phyloP scores from a whole-genome alignment of 2,797 vertebrate species.

The Pogoniulus pusillus region DNA sequence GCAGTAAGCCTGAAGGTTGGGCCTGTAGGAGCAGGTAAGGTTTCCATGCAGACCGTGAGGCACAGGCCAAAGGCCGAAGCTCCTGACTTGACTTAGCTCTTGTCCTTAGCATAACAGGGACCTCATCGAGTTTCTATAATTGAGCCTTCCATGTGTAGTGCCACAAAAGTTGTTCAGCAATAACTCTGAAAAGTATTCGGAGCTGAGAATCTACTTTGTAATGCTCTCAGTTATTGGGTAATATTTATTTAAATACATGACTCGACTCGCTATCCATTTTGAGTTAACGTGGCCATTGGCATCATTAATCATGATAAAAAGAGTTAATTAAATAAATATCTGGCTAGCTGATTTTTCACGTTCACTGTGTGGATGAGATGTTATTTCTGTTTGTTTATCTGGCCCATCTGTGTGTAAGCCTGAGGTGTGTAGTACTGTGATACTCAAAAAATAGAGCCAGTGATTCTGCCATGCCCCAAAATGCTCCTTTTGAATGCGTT shows the following conservation, averaged over 20 bases:
- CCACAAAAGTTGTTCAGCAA: neutral
- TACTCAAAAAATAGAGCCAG: neutral
- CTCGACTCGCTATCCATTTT: conserved; percentile 41
- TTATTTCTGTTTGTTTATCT: neutral
- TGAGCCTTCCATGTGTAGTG: neutral
- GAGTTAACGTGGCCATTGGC: conserved; percentile 51
- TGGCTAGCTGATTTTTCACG: conserved; percentile 61
- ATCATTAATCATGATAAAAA: conserved; percentile 63
- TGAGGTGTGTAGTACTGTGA: neutral
- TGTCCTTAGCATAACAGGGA: neutral
- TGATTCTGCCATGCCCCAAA: neutral
- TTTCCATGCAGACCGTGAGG: rapidly evolving
- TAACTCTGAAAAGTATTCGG: neutral
- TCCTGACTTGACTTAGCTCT: neutral
- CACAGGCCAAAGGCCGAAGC: neutral
- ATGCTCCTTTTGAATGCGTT: neutral
- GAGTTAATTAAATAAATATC: conserved; percentile 53
- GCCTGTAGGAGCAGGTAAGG: rapidly evolving
- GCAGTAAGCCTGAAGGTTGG: neutral
- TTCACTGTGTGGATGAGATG: neutral
- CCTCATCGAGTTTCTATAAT: neutral
- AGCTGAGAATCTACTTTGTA: neutral
- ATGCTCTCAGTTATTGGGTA: neutral
- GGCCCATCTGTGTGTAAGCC: neutral
- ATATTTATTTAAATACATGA: neutral